A percentile compares a stretch with the other conserved stretches of the same genome.
Conservation (phyloP, 2,888 invertebrate genomes). For the Panzeria rudis region DNA sequence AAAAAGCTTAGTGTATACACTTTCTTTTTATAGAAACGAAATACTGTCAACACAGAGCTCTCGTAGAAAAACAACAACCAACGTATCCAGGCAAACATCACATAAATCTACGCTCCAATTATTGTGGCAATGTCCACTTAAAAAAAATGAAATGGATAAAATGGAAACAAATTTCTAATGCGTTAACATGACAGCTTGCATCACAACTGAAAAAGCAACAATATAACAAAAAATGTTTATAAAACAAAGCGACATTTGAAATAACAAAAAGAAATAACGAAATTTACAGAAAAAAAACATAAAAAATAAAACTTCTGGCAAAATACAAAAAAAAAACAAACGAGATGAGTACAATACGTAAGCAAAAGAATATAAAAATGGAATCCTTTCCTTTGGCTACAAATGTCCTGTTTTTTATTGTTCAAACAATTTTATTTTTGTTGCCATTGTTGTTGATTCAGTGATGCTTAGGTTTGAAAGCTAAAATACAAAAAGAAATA, state of each 20-base stretch:
- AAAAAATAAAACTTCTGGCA: constrained; percentile 46
- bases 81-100: constrained; percentile 55
- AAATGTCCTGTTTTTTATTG: constrained; percentile 72
- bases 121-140: constrained; percentile 70
- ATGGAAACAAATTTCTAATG: constrained; percentile 72
- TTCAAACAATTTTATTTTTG: constrained; percentile 66
- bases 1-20: neutral
- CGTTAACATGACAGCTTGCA: constrained; percentile 73
- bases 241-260: constrained; percentile 68
- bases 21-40: constrained; percentile 33
- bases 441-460: constrained; percentile 64
- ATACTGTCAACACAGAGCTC: constrained; percentile 62
- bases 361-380: constrained; percentile 68
- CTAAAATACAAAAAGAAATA: constrained; percentile 36
- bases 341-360: constrained; percentile 55
- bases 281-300: constrained; percentile 38
- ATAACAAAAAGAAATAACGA: constrained; percentile 21
- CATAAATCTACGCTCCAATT: constrained; percentile 72
- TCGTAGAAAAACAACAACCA: constrained; percentile 36
- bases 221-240: constrained; percentile 39
- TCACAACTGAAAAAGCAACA: constrained; percentile 57
- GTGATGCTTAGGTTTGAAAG: constrained; percentile 55
- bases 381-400: constrained; percentile 72
- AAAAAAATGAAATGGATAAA: constrained; percentile 52
- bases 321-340: constrained; percentile 12